These are phyloP conservation scores for Sebastes taczanowskii DNA, from an alignment of 2,797 vertebrate species.

Conservation along the genomic window DNA sequence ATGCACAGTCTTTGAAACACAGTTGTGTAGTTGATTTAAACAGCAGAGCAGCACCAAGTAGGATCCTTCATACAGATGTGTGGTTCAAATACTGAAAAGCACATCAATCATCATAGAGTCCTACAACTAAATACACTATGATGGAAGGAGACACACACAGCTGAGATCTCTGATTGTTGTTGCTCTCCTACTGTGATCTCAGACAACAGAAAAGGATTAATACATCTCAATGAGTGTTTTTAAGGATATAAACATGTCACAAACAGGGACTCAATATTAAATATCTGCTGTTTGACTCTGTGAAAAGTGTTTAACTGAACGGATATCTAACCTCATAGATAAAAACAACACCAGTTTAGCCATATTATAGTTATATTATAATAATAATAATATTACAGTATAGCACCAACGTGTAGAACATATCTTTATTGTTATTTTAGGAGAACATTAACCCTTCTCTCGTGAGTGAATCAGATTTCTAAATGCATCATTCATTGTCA, in stretches of 20 bases:
- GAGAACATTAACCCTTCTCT: no score
- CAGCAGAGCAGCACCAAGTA: neutral
- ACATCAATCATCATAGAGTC: no score
- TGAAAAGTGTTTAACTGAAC: neutral
- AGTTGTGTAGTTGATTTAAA: neutral
- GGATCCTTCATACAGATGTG: no score
- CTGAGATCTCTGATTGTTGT: neutral
- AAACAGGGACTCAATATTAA: conserved; percentile 19
- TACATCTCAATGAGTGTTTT: conserved; percentile 19
- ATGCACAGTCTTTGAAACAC: neutral
- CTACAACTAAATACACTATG: conserved; percentile 7
- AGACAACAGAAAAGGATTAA: conserved; percentile 40
- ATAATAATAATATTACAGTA: no score
- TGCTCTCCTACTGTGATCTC: conserved; percentile 9
- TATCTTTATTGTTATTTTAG: no score
- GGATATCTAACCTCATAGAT: neutral
- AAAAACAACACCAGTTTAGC: neutral
- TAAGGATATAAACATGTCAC: conserved; percentile 12
- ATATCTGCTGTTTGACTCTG: conserved; percentile 12
- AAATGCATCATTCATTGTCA: no score
- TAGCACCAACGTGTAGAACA: no score
- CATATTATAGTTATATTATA: no score
- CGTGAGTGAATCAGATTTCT: no score
- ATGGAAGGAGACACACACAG: conserved; percentile 10
- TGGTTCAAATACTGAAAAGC: no score